Evolutionary conservation across 2,797 vertebrate species (phyloP).

Genomic region (Ciconia nigra): DNA sequence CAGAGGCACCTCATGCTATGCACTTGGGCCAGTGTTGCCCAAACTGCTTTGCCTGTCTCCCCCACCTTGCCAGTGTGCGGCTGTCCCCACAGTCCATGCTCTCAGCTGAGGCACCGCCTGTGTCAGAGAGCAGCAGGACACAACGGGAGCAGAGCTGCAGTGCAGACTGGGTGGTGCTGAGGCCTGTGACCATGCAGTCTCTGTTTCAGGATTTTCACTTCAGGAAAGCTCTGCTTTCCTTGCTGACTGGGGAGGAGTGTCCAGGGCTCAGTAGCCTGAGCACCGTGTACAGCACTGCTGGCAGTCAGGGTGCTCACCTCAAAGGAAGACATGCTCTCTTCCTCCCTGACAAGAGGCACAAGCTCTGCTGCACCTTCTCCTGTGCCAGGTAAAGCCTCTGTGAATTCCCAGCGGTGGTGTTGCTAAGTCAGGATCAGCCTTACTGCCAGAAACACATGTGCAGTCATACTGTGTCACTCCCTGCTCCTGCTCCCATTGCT

Average conservation of each 20-base stretch:
- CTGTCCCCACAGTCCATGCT: not conserved
- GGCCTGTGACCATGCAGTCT: not conserved
- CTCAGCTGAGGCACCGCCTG: not conserved
- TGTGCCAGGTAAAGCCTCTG: not conserved
- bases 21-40: not conserved
- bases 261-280: not conserved
- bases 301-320: not conserved
- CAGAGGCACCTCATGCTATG: not conserved
- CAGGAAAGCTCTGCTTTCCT: not conserved
- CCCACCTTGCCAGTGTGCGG: accelerated
- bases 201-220: not conserved
- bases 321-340: not conserved
- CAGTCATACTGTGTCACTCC: not conserved
- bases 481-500: not conserved
- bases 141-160: not conserved
- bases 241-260: too few relatives aligned
- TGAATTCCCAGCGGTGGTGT: not conserved
- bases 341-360: not conserved
- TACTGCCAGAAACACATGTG: not conserved
- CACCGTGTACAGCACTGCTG: accelerated
- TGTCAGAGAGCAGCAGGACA: not conserved
- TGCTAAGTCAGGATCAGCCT: not conserved
- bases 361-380: not conserved
- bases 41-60: not conserved
- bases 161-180: not conserved